Conservation (phyloP, 2,888 invertebrate species). For the Atrina japonica region DNA sequence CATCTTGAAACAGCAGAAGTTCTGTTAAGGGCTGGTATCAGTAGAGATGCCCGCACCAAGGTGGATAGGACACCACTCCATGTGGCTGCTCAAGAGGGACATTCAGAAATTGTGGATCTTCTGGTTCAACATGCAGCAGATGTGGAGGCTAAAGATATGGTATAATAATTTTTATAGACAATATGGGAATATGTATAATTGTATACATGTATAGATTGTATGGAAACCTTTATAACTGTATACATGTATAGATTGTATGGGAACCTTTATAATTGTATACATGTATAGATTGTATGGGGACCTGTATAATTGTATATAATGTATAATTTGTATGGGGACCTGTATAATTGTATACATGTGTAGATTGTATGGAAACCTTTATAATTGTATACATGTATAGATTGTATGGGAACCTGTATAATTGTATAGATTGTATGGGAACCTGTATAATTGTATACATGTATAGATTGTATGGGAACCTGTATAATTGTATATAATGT, state of each 20-base stretch:
- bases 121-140: constrained; percentile 87
- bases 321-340: no score
- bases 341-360: no score
- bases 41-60: constrained; percentile 93
- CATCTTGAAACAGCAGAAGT: constrained; percentile 90
- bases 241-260: no score
- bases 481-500: no score
- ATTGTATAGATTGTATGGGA: not conserved
- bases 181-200: not conserved
- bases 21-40: constrained; percentile 91
- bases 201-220: not conserved
- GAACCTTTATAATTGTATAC: no score
- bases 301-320: no score
- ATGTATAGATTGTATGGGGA: no score
- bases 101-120: constrained; percentile 87
- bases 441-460: not conserved
- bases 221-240: no score
- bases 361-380: no score
- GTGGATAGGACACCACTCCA: constrained; percentile 95
- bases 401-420: no score
- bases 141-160: constrained; percentile 90
- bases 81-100: constrained; percentile 92
- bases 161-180: constrained; percentile 80
- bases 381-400: no score
- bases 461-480: no score